These are phyloP conservation scores for Amphipoea lucens DNA, from an alignment of 2,888 invertebrate species.

Conservation along the genomic window DNA sequence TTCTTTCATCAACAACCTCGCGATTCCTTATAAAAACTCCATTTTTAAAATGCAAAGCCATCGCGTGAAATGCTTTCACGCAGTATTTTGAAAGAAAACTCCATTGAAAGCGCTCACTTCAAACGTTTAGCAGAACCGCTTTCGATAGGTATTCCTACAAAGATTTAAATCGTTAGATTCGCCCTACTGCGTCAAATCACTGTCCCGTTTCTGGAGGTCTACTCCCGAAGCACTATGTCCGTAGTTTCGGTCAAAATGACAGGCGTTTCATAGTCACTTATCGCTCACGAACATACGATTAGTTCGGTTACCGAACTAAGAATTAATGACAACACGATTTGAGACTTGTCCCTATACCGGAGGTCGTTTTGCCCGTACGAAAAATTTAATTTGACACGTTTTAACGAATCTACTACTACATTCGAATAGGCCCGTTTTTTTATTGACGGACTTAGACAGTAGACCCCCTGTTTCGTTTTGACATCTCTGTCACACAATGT, in stretches of 20 bases:
- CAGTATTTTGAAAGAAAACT: conserved; percentile 79
- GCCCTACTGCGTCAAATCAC: background rate
- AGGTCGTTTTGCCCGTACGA: background rate
- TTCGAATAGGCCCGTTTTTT: too few relatives aligned
- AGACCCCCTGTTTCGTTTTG: background rate
- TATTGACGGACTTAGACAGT: too few relatives aligned
- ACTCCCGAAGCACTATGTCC: background rate
- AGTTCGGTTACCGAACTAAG: background rate
- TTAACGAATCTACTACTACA: background rate
- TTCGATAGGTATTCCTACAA: conserved; percentile 54
- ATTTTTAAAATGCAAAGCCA: conserved; percentile 77
- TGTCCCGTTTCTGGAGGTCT: too few relatives aligned
- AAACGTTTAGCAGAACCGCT: conserved; percentile 71
- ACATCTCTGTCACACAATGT: background rate
- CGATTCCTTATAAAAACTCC: conserved; percentile 68
- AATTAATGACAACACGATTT: background rate
- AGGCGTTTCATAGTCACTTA: background rate
- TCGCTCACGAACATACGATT: background rate
- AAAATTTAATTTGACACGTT: background rate
- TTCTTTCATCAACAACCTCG: conserved; percentile 55
- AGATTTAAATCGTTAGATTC: conserved; percentile 7
- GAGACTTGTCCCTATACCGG: background rate
- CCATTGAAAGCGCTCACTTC: conserved; percentile 69
- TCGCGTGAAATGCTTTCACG: conserved; percentile 75
- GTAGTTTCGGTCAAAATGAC: background rate